phyloP scores from a whole-genome alignment of 1,140 invertebrate genomes.

The Liolophura sinensis region DNA sequence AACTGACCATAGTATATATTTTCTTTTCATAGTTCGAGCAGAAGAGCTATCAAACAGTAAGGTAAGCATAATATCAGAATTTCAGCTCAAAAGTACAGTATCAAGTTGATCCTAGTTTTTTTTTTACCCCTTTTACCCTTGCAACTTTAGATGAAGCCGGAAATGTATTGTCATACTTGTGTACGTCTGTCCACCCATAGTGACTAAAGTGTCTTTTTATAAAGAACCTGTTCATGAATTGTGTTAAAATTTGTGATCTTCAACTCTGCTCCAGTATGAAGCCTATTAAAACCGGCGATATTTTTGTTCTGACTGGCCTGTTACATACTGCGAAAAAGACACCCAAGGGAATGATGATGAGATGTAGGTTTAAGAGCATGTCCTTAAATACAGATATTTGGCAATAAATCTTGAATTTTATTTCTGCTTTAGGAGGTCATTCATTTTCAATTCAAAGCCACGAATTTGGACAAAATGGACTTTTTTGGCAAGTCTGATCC shows the following conservation, averaged over 20 bases:
- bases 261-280: too few relatives aligned
- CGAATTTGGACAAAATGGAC: constrained; percentile 63
- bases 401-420: not conserved
- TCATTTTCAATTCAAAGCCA: constrained; percentile 59
- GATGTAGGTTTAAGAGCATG: not conserved
- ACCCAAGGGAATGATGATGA: not conserved
- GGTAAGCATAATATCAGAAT: constrained; percentile 19
- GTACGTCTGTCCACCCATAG: too few relatives aligned
- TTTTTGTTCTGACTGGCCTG: too few relatives aligned
- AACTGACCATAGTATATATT: too few relatives aligned
- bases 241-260: too few relatives aligned
- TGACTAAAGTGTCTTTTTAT: too few relatives aligned
- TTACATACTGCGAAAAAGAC: too few relatives aligned
- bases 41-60: constrained; percentile 41
- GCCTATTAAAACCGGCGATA: too few relatives aligned
- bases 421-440: constrained; percentile 55
- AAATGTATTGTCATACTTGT: too few relatives aligned
- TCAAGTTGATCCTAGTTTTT: too few relatives aligned
- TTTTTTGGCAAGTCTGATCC: constrained; percentile 66
- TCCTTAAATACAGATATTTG: not conserved
- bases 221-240: too few relatives aligned
- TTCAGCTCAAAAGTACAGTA: not conserved
- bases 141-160: not conserved
- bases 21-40: constrained; percentile 38
- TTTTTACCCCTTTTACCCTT: too few relatives aligned